Evolutionary conservation across 2,113 vertebrate genomes (phyloP).

Genomic region (Hepsetus odoe): DNA sequence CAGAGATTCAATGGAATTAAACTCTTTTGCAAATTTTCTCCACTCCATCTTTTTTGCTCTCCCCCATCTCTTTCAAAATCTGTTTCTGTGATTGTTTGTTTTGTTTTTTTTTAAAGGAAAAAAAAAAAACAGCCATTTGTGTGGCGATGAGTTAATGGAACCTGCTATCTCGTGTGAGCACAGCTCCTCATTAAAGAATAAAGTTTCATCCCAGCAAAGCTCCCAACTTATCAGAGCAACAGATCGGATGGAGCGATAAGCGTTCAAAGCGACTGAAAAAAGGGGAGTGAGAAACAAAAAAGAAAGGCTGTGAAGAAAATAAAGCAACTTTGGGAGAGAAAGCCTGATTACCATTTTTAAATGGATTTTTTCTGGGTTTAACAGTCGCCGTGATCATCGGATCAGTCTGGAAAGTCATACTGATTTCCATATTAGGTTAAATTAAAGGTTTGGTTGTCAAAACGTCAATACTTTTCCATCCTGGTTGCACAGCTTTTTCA

Average conservation of each 20-base stretch:
- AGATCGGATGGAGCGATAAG: conserved; percentile 54
- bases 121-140: conserved; percentile 50
- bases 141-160: conserved; percentile 55
- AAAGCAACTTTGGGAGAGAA: conserved; percentile 27
- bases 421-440: conserved; percentile 23
- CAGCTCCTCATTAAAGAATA: conserved; percentile 61
- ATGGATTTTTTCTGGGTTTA: conserved; percentile 49
- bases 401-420: not conserved
- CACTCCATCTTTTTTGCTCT: conserved; percentile 11
- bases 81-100: conserved; percentile 26
- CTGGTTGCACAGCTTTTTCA: not conserved
- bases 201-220: conserved; percentile 54
- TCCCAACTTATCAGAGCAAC: conserved; percentile 51
- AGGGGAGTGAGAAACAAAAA: conserved; percentile 48
- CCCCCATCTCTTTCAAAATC: conserved; percentile 10
- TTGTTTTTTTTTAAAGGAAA: too few species aligned
- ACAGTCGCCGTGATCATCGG: conserved; percentile 41
- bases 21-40: conserved; percentile 24
- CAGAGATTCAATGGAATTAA: conserved; percentile 5
- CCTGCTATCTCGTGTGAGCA: conserved; percentile 48
- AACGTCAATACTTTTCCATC: not conserved
- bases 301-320: conserved; percentile 40
- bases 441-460: conserved; percentile 10
- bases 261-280: conserved; percentile 41
- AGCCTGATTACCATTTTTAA: conserved; percentile 51